Percentiles rank a stretch among this genome's conserved stretches.
Conservation (phyloP, 2,797 vertebrate genomes). For the Vireo griseus region DNA sequence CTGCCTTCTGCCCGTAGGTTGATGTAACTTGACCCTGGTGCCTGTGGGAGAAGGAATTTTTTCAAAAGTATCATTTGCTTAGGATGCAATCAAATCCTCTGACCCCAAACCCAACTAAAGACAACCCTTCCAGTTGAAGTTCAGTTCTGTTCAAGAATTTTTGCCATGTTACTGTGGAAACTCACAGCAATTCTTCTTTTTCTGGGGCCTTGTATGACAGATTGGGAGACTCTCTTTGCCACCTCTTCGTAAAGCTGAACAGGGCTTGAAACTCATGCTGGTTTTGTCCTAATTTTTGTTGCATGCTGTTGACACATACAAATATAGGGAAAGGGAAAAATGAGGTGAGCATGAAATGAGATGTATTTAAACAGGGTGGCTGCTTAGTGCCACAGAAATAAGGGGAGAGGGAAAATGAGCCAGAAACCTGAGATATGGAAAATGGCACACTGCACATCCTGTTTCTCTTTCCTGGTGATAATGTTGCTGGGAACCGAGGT, state of each 20-base stretch:
- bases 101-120: background rate
- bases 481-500: background rate
- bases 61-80: background rate
- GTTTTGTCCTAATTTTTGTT: constrained; percentile 33
- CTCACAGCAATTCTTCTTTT: background rate
- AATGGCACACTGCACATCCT: background rate
- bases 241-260: background rate
- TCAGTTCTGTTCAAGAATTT: background rate
- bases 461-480: background rate
- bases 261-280: background rate
- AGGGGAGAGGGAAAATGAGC: background rate
- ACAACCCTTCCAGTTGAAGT: background rate
- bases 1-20: background rate
- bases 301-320: background rate
- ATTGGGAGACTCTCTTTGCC: background rate
- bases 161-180: background rate
- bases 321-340: constrained; percentile 15
- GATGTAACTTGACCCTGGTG: background rate
- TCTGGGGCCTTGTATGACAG: background rate
- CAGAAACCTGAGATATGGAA: background rate
- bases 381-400: background rate
- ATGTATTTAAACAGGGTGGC: background rate
- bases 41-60: background rate
- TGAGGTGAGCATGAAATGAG: constrained; percentile 3
- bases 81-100: background rate